Evolutionary conservation across 2,888 invertebrate genomes (phyloP), one percentile per base, ranked within the genome.

Genomic region (Cartodere bifasciata): DNA sequence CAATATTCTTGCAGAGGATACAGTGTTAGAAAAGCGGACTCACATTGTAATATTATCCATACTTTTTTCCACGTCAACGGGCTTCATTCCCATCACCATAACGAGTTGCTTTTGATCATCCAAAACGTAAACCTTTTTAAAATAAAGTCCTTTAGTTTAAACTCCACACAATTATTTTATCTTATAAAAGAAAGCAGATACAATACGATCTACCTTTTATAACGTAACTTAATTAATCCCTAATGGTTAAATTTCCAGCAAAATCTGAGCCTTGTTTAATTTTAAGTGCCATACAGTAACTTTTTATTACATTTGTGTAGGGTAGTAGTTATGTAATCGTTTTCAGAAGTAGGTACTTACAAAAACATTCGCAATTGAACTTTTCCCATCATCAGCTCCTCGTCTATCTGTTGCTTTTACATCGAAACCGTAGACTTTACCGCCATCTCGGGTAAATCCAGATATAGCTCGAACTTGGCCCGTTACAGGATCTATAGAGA

Each of bases 281-380:
- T n/a, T n/a, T n/a, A n/a, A n/a, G n/a, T n/a, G n/a, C n/a, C n/a
- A n/a, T n/a, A n/a, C n/a, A n/a, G n/a, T n/a, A n/a, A n/a, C n/a
- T n/a, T n/a, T n/a, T n/a, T n/a, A n/a, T n/a, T n/a, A n/a, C n/a
- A n/a, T n/a, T n/a, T n/a, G n/a, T n/a, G n/a, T n/a, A n/a, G n/a
- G n/a, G n/a, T n/a, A n/a, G n/a, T n/a, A n/a, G n/a, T n/a, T n/a
- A n/a, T n/a, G n/a, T n/a, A n/a, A n/a, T n/a, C n/a, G n/a, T 11
- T 9, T 23, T 5, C 24, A 23, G 11, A 9, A 23, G n/a, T n/a
- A n/a, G n/a, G n/a, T 16, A 72, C 78, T 74, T 56, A 83, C 86
- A 55, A 86, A 83, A 35, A 87, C 83, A 54, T 85, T 86, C 29
- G 81, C 80, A 40, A 86, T 85, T 27, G 83, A 76, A 5, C 85